Conservation (phyloP, 2,888 invertebrate genomes). For the Folsomia candida region DNA sequence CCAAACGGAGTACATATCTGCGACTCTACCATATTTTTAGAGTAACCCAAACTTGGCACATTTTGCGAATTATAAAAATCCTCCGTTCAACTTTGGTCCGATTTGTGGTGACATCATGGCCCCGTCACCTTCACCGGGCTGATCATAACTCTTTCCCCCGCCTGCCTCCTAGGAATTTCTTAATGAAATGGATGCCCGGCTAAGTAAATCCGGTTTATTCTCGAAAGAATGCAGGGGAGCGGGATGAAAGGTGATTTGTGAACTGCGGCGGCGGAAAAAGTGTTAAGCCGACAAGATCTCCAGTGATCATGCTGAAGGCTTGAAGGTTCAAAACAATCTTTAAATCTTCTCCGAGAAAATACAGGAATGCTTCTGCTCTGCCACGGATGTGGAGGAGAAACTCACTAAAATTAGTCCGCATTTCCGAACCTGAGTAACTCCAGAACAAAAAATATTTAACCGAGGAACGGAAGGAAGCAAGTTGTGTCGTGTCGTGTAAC, state of each 20-base stretch:
- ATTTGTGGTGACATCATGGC: too few species aligned
- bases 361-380: background rate
- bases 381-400: background rate
- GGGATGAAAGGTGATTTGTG: background rate
- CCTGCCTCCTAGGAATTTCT: background rate
- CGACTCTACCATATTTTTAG: too few species aligned
- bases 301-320: background rate
- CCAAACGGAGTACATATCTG: too few species aligned
- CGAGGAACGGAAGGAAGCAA: background rate
- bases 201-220: background rate
- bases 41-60: too few species aligned
- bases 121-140: too few species aligned
- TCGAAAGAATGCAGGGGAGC: background rate
- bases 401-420: background rate
- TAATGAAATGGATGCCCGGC: background rate
- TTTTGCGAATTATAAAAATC: too few species aligned
- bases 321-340: background rate
- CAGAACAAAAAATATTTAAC: background rate
- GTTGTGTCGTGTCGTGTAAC: too few species aligned
- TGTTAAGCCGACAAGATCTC: conserved; percentile 5
- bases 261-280: background rate
- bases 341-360: background rate
- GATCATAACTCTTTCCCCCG: too few species aligned
- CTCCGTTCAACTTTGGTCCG: too few species aligned
- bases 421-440: background rate